A percentile compares a stretch with the other conserved stretches of the same genome.
Conservation (phyloP, 2,797 vertebrate species). For the Peromyscus nudipes region DNA sequence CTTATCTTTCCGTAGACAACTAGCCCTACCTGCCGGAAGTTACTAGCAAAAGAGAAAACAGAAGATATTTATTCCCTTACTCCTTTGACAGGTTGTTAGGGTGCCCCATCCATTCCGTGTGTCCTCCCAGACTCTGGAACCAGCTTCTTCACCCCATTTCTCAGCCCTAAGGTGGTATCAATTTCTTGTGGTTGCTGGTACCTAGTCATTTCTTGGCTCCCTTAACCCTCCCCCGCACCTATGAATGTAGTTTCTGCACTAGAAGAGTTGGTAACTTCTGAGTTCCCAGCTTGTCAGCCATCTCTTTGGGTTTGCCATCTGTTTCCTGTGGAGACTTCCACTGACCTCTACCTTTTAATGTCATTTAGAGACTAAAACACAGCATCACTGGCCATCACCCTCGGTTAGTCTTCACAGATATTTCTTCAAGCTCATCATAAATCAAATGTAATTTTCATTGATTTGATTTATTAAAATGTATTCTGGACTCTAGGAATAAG, state of each 20-base stretch:
- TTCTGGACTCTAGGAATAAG: neutral
- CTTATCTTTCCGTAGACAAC: neutral
- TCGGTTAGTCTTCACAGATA: neutral
- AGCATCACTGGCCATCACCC: neutral
- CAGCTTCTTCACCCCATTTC: neutral
- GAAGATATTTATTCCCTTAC: neutral
- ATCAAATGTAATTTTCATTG: constrained; percentile 9
- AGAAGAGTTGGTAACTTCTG: neutral
- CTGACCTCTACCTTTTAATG: neutral
- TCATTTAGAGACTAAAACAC: neutral
- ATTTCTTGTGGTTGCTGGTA: neutral
- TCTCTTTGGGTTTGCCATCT: neutral
- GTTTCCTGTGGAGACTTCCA: neutral
- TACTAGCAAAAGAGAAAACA: neutral
- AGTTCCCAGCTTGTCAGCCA: neutral
- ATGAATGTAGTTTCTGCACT: neutral
- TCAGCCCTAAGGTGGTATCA: neutral
- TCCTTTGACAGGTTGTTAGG: neutral
- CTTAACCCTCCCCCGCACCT: neutral
- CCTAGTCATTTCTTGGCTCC: neutral
- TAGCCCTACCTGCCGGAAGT: neutral
- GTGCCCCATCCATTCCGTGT: fast-evolving
- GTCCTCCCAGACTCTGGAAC: neutral
- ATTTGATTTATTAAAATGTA: constrained; percentile 1
- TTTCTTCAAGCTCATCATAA: constrained; percentile 40